These are phyloP conservation scores for Upupa epops DNA, from an alignment of 2,113 vertebrate genomes.

Conservation along the genomic window DNA sequence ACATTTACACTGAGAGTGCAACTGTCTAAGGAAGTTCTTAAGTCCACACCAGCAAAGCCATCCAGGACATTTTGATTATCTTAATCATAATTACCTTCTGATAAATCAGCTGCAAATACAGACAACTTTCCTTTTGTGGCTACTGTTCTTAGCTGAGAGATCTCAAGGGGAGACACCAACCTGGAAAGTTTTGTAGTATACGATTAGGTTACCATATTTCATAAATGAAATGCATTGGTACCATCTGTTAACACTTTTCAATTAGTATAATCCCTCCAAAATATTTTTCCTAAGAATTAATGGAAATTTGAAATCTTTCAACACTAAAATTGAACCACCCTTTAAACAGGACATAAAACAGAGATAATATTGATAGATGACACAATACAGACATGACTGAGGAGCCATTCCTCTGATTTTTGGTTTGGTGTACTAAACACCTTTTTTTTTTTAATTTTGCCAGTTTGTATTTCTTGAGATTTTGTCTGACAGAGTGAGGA, in stretches of 20 bases:
- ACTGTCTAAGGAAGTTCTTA: neutral
- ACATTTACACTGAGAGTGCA: neutral
- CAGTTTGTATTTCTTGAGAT: neutral
- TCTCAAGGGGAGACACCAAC: neutral
- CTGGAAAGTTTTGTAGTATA: neutral
- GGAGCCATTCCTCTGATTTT: neutral
- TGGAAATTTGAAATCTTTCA: neutral
- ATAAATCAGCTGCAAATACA: neutral
- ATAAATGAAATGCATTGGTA: neutral
- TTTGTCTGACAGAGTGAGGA: neutral
- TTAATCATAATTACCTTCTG: neutral
- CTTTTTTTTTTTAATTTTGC: neutral
- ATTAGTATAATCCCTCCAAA: neutral
- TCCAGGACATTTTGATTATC: neutral
- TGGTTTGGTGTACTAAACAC: neutral
- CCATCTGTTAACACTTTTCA: neutral
- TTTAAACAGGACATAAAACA: neutral
- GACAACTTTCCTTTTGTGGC: neutral
- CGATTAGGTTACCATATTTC: neutral
- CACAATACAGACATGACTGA: too few relatives aligned
- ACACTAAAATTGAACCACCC: neutral
- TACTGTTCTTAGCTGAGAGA: neutral
- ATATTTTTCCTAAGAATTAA: neutral
- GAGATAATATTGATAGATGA: neutral
- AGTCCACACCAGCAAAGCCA: neutral